phyloP scores from a whole-genome alignment of 2,113 vertebrate species.

The Hypomesus transpacificus region DNA sequence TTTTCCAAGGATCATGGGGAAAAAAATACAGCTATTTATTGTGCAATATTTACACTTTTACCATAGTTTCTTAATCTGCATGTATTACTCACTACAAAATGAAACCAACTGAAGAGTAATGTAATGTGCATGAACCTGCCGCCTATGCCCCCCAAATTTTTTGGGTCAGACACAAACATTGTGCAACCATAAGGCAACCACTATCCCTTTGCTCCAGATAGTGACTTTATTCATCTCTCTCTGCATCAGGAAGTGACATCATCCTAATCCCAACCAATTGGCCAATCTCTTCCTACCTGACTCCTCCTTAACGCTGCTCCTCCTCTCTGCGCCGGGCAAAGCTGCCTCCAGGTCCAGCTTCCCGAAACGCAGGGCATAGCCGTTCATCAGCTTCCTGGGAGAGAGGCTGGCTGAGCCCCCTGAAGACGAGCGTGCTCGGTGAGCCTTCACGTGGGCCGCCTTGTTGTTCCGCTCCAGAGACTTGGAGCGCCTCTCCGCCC shows the following conservation, averaged over 20 bases:
- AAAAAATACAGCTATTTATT: too few relatives aligned
- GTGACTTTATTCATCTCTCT: too few relatives aligned
- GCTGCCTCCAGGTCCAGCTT: slow-evolving; percentile 65
- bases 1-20: too few relatives aligned
- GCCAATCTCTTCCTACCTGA: slow-evolving; percentile 59
- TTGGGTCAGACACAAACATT: not conserved
- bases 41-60: too few relatives aligned
- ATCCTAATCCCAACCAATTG: too few relatives aligned
- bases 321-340: slow-evolving; percentile 57
- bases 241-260: too few relatives aligned
- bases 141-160: too few relatives aligned
- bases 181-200: too few relatives aligned
- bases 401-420: slow-evolving; percentile 60
- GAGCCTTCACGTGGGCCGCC: slow-evolving; percentile 61
- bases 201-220: too few relatives aligned
- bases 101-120: not conserved
- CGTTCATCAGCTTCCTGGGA: slow-evolving; percentile 70
- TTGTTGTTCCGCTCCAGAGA: slow-evolving; percentile 75
- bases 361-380: slow-evolving; percentile 66
- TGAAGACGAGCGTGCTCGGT: slow-evolving; percentile 65
- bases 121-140: not conserved
- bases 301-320: slow-evolving; percentile 63
- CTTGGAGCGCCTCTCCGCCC: slow-evolving; percentile 69
- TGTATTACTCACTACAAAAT: too few relatives aligned
- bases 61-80: too few relatives aligned